Evolutionary conservation across 2,888 invertebrate species (phyloP), one percentile per base, ranked within the genome.

Genomic region (Sphaerophoria rueppellii): DNA sequence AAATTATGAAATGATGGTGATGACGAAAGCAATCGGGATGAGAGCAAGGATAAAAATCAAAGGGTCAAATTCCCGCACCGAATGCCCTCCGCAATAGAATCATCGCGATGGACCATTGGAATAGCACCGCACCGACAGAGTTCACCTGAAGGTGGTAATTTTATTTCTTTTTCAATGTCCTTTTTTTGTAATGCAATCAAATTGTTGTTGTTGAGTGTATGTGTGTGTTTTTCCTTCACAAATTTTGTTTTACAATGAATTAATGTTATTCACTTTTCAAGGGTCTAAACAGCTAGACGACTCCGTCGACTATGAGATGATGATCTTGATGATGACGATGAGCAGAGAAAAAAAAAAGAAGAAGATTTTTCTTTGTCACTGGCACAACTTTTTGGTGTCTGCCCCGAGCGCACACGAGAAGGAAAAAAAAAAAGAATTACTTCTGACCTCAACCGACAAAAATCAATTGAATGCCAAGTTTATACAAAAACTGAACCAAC

Each of bases 21-120:
- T 85, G 83, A 85, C 83, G 83, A 85, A 80, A 85, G 76, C 80
- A 35, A 79, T 67, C 54, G 65, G 57, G 75, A 76, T 80, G 76
- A 79, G 52, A 46, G 61, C 69, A 85, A 80, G 72, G 69, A 80
- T 75, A 54, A 55, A 24, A 58, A 63, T 48, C 52, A 40, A 48
- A 58, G 43, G 65, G 52, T 58, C 14, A 55, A 63, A 32, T 58
- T 67, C 40, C 40, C 34, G 67, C 16, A 32, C 24, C 9, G 32
- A 9, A 43, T 43, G 4, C 43, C 43, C 6, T 43, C 12, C 11
- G 4, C 24, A 24, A 24, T 24, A 24, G 24, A 24, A 24, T 43
- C 43, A 43, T 43, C 43, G 11, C 65, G 6, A 37, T 11, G 48
- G 14, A 14, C 37, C 12, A 34, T 16, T 24, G 54, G 35, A 32